Evolutionary conservation across 1,140 invertebrate genomes (phyloP), one percentile per base, ranked within the genome.

Genomic region (Drosophila bipectinata): DNA sequence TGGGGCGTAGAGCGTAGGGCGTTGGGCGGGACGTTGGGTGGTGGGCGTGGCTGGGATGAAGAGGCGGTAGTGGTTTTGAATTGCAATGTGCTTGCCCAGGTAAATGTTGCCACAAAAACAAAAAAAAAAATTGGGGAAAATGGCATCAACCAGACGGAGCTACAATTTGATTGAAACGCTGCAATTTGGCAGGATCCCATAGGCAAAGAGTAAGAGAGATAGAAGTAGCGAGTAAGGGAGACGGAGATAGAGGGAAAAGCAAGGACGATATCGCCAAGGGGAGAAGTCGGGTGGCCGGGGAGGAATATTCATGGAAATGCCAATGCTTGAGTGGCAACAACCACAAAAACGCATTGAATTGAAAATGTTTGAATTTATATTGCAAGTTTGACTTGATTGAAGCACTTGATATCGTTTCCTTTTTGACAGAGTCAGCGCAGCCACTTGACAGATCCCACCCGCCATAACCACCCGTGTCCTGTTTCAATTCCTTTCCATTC

Each of bases 331-430:
- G 78, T 88, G 83, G 66, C 82, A 88, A 88, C 79, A 87, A 88
- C 82, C 82, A 79, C 82, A 87, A 64, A 79, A 88, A 88, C 85
- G 83, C 82, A 87, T 82, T 87, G 83, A 87, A 87, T 88, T 75
- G 82, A 87, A 88, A 87, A 87, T 87, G 82, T 87, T 87, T 87
- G 83, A 88, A 85, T 87, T 88, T 87, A 87, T 87, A 87, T 87
- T 82, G 82, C 82, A 87, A 88, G 83, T 88, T 88, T 87, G 66
- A 76, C 83, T 76, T 87, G 82, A 87, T 88, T 87, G 82, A 88
- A 62, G 83, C 82, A 88, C 82, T 87, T 87, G 81, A 81, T 75
- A 81, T 74, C 81, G 81, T 77, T 85, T 85, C 81, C 82, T 85
- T 87, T 83, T 82, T 69, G 72, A 59, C 72, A 60, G 61, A 64